Conservation (phyloP, 2,888 invertebrate species). For the Holacanthella duospinosa region DNA sequence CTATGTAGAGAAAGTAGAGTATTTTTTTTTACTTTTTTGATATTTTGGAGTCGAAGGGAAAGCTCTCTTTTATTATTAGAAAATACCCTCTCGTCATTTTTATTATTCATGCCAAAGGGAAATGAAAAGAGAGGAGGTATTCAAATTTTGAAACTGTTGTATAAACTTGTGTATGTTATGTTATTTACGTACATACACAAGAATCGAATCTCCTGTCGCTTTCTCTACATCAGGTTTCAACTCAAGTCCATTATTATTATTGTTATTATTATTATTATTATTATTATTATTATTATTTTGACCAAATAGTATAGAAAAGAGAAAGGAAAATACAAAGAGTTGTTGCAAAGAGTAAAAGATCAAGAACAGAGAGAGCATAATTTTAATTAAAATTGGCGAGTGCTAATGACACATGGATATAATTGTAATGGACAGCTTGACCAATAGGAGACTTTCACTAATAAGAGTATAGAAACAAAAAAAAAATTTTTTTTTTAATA, state of each 20-base stretch:
- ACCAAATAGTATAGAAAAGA: not conserved
- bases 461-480: no score
- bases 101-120: not conserved
- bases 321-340: not conserved
- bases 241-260: no score
- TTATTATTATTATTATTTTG: no score
- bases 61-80: not conserved
- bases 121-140: not conserved
- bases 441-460: no score
- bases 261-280: no score
- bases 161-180: no score
- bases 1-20: not conserved
- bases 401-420: constrained; percentile 1
- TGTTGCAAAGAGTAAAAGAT: no score
- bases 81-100: constrained; percentile 4
- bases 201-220: not conserved
- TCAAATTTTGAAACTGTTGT: not conserved
- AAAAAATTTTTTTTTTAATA: no score
- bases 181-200: no score
- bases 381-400: constrained; percentile 5
- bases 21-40: not conserved
- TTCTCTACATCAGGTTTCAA: not conserved
- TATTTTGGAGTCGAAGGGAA: not conserved
- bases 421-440: constrained; percentile 3
- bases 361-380: not conserved